phyloP scores from a whole-genome alignment of 2,797 vertebrate genomes.

The Lacerta agilis region DNA sequence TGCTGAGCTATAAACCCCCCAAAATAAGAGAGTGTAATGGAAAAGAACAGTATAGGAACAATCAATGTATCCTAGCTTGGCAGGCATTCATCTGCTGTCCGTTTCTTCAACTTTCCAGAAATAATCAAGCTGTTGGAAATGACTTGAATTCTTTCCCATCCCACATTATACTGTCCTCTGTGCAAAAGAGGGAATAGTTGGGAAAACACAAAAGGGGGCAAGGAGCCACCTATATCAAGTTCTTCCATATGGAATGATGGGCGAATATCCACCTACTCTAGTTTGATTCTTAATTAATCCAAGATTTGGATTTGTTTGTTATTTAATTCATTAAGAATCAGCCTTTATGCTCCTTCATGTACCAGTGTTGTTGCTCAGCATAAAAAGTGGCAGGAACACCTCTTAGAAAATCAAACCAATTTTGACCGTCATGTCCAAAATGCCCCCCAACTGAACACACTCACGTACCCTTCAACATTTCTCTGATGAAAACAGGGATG shows the following conservation, averaged over 20 bases:
- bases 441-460: background rate
- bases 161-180: background rate
- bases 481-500: too few relatives aligned
- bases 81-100: background rate
- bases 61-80: background rate
- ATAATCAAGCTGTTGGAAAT: constrained; percentile 1
- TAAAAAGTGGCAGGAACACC: background rate
- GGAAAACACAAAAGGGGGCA: background rate
- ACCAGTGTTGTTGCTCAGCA: background rate
- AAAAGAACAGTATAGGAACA: background rate
- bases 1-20: background rate
- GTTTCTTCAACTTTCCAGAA: constrained; percentile 3
- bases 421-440: background rate
- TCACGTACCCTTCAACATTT: too few relatives aligned
- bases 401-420: background rate
- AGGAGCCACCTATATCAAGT: background rate
- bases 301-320: background rate
- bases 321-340: background rate
- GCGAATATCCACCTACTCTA: too few relatives aligned
- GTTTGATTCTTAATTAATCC: background rate
- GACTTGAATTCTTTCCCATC: background rate
- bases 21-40: background rate
- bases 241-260: background rate
- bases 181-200: background rate
- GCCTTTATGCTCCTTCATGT: too few relatives aligned